These are phyloP conservation scores for Anableps anableps DNA, from an alignment of 2,797 vertebrate species.

Conservation along the genomic window DNA sequence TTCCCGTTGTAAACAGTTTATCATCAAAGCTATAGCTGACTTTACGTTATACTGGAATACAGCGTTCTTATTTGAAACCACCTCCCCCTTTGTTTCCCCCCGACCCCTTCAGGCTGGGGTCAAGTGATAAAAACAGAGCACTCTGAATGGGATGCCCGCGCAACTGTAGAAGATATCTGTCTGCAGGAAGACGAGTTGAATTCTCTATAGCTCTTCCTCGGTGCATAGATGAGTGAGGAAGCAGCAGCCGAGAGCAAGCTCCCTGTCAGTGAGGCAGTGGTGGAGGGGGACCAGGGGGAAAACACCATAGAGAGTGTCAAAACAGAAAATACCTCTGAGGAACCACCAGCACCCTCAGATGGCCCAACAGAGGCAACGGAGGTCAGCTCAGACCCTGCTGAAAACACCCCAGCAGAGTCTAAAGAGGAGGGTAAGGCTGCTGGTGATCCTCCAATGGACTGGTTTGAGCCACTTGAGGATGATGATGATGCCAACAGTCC, in stretches of 20 bases:
- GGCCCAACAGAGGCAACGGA: not conserved
- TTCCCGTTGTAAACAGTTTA: not conserved
- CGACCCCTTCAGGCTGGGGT: not conserved
- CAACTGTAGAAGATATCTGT: slow-evolving; percentile 4
- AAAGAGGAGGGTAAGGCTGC: slow-evolving; percentile 28
- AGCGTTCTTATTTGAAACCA: not conserved
- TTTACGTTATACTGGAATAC: not conserved
- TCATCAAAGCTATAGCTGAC: not conserved
- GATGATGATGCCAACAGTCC: slow-evolving; percentile 57
- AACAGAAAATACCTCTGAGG: slow-evolving; percentile 12
- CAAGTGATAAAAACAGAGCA: not conserved
- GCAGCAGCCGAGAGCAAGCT: not conserved
- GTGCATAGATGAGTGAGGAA: slow-evolving; percentile 62
- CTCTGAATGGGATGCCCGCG: slow-evolving; percentile 39
- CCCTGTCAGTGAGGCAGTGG: slow-evolving; percentile 27
- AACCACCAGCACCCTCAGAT: slow-evolving; percentile 3
- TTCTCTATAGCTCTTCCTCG: slow-evolving; percentile 9
- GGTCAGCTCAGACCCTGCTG: not conserved
- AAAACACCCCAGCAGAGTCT: not conserved
- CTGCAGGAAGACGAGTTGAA: slow-evolving; percentile 11
- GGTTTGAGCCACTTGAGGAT: slow-evolving; percentile 83
- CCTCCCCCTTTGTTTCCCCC: not conserved
- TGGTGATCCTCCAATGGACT: slow-evolving; percentile 73
- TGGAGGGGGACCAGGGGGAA: slow-evolving; percentile 28
- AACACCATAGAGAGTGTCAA: slow-evolving; percentile 25